A percentile compares a stretch with the other conserved stretches of the same genome.
Evolutionary conservation across 2,113 vertebrate species (phyloP).

Genomic region (Malurus elegans): DNA sequence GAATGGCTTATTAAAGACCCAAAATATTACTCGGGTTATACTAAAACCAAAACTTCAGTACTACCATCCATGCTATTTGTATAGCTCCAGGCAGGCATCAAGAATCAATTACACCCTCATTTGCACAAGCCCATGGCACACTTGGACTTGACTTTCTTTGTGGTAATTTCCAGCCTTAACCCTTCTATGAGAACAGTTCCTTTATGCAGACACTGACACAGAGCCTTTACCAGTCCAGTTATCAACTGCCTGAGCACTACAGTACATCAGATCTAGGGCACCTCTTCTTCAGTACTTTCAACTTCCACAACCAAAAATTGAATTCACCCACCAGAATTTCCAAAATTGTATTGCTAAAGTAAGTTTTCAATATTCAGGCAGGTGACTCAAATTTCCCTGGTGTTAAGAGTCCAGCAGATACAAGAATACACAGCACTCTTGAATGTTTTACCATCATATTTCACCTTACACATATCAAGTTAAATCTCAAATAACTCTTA

Average conservation of each 20-base stretch:
- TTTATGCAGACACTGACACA: neutral
- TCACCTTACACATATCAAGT: neutral
- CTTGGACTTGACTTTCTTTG: neutral
- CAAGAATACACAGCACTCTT: neutral
- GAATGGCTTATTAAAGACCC: neutral
- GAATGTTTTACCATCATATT: neutral
- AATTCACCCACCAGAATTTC: neutral
- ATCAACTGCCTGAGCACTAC: neutral
- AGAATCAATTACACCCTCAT: neutral
- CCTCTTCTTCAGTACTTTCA: neutral
- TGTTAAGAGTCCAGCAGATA: neutral
- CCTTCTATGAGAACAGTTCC: neutral
- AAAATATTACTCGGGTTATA: neutral
- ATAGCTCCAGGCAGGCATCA: neutral
- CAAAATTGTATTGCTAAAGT: accelerated
- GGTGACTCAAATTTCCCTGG: neutral
- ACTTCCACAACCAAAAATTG: neutral
- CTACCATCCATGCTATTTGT: neutral
- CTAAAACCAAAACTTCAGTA: neutral
- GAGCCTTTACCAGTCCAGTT: neutral
- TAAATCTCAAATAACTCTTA: neutral
- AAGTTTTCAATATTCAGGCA: neutral
- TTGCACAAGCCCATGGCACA: neutral
- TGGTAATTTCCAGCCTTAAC: neutral
- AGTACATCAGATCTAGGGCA: neutral